Conservation (phyloP, 2,113 vertebrate species). For the Crypturellus undulatus region DNA sequence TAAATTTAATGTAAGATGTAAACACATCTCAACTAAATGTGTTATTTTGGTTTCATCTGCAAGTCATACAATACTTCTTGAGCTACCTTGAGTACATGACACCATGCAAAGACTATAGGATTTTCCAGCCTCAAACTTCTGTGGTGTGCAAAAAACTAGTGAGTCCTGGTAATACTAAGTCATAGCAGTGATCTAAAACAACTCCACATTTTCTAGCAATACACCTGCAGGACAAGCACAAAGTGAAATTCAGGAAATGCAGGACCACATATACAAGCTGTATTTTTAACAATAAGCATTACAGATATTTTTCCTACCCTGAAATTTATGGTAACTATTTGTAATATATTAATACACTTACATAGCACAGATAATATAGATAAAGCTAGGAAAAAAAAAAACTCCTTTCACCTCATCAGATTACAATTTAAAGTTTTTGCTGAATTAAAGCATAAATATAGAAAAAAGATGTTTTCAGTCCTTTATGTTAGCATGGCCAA, state of each 20-base stretch:
- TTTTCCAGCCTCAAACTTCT: neutral
- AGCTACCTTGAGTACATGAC: neutral
- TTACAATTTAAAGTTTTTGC: neutral
- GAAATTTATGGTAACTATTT: neutral
- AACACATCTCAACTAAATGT: neutral
- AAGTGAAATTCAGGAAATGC: neutral
- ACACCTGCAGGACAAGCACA: neutral
- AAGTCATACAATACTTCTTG: neutral
- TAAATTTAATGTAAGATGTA: neutral
- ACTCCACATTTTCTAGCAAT: neutral
- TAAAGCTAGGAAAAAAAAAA: neutral
- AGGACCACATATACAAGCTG: rapidly evolving
- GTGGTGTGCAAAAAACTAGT: neutral
- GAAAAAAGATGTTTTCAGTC: neutral
- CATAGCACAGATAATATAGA: neutral
- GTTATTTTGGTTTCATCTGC: neutral
- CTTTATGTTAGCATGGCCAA: neutral
- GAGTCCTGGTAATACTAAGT: neutral
- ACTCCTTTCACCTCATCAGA: neutral
- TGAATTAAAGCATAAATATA: neutral
- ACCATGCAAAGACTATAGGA: neutral
- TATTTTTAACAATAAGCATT: neutral
- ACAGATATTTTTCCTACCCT: neutral
- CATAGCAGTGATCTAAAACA: neutral
- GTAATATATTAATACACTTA: too few species aligned